Base-by-base conservation (phyloP, 1,140 invertebrate species). In the Acyrthosiphon pisum region DNA sequence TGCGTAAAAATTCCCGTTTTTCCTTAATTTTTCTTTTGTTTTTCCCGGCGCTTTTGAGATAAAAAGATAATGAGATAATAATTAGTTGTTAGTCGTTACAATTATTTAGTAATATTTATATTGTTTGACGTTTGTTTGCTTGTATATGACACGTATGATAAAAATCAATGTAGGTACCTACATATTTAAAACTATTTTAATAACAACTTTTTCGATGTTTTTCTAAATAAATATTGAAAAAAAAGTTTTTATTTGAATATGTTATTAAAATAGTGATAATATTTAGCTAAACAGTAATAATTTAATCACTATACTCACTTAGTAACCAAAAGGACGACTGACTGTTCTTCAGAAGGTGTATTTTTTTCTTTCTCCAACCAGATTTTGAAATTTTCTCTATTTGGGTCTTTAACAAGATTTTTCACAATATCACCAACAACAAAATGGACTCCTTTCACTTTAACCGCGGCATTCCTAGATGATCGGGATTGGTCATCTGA, bases 301-400 rank as follows among this genome's bases (percentile, higher is more conserved):
- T 30, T 44, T 68, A 96, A 96, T 97, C 95, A 98, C 97, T 41
- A 68, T 46, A 96, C 96, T 97, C 95, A 98, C 97, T 96, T 97
- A 50, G 97, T 97, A 83, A 98, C 97, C 91, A 98, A 96, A 35
- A 98, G 96, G 94, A 98, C 96, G 53, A 98, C 97, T 2, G 97
- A 97, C 94, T 98, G 97, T 94, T 96, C 95, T 87, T 97, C 97
- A 44, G 97, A 95, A 44, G 96, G 96, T 1, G 97, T 97, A 88
- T 96, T 96, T 90, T 97, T 96, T 95, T 98, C 97, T 93, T 96
- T 96, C 89, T 97, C 96, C 53, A 98, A 95, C 97, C 97, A 98
- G 94, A 96, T 97, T 94, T 97, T 96, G 95, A 97, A 98, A 94
- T 98, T 98, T 93, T 97, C 97, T 94, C 95, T 95, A 2, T 96